Evolutionary conservation across 2,888 invertebrate species (phyloP).

Genomic region (Macrophya alboannulata): DNA sequence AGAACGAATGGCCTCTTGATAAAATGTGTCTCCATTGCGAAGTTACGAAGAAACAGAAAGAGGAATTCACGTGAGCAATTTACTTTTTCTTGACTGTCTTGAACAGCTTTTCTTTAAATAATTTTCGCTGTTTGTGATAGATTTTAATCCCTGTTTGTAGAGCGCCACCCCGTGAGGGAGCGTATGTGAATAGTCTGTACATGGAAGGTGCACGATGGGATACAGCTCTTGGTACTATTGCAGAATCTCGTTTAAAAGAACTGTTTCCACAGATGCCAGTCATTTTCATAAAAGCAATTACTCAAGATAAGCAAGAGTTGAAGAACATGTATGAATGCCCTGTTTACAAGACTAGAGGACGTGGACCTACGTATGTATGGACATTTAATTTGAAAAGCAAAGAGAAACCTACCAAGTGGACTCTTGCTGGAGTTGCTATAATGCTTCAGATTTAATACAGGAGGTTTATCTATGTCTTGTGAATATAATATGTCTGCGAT

Average conservation of each 20-base stretch:
- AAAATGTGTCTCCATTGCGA: constrained; percentile 98
- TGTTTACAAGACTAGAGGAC: constrained; percentile 93
- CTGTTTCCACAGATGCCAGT: constrained; percentile 95
- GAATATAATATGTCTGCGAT: constrained; percentile 11
- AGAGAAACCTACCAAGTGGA: constrained; percentile 95
- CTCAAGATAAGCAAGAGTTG: constrained; percentile 94
- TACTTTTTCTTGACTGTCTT: constrained; percentile 15
- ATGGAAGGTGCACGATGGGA: constrained; percentile 99
- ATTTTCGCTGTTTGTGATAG: not conserved
- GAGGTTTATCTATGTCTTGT: not conserved
- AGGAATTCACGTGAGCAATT: constrained; percentile 88
- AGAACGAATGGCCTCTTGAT: constrained; percentile 97
- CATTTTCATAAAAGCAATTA: constrained; percentile 92
- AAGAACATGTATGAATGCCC: constrained; percentile 96
- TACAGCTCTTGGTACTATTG: constrained; percentile 87
- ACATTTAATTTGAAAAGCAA: constrained; percentile 96
- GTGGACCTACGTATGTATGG: constrained; percentile 97
- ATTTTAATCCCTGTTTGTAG: constrained; percentile 76
- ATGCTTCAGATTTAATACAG: constrained; percentile 89
- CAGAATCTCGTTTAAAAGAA: constrained; percentile 94
- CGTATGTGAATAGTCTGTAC: constrained; percentile 93
- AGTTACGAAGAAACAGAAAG: constrained; percentile 93
- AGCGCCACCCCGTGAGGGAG: constrained; percentile 94
- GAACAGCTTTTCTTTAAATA: not conserved
- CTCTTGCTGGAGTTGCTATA: constrained; percentile 95